These are phyloP conservation scores for Caerostris extrusa DNA, from an alignment of 1,140 invertebrate genomes.

Conservation along the genomic window DNA sequence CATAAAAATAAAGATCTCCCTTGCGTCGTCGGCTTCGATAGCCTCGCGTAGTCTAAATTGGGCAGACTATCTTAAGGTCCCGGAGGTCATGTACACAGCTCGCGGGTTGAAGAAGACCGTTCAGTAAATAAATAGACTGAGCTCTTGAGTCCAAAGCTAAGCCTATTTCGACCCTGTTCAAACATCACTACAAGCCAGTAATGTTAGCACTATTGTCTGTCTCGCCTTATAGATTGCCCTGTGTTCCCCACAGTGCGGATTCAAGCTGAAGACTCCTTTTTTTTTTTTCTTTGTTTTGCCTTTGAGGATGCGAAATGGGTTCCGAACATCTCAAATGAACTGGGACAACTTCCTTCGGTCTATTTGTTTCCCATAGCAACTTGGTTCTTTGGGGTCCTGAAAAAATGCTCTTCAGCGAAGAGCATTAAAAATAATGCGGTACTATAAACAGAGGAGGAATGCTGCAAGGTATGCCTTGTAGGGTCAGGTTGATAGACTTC, in stretches of 20 bases:
- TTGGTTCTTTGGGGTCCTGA: neutral
- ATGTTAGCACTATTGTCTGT: conserved; percentile 72
- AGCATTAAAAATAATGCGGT: neutral
- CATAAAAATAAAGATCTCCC: conserved; percentile 7
- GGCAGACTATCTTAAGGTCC: conserved; percentile 53
- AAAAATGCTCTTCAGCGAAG: neutral
- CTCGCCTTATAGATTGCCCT: conserved; percentile 60
- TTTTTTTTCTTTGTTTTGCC: conserved; percentile 40
- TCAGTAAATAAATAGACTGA: conserved; percentile 72
- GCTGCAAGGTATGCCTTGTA: neutral
- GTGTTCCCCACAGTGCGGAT: conserved; percentile 16
- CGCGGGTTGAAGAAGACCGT: conserved; percentile 58
- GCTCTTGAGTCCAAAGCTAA: conserved; percentile 72
- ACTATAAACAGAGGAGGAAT: neutral
- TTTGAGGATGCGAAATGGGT: conserved; percentile 44
- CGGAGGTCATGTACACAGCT: conserved; percentile 69
- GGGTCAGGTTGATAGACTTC: neutral
- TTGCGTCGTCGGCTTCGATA: neutral
- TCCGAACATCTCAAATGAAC: conserved; percentile 33
- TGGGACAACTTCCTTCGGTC: conserved; percentile 19
- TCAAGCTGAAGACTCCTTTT: conserved; percentile 55
- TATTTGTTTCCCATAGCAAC: conserved; percentile 29
- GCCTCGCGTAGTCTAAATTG: conserved; percentile 44
- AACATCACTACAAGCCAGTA: conserved; percentile 73
- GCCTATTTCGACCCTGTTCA: conserved; percentile 68